A percentile compares a stretch with the other conserved stretches of the same genome.
Evolutionary conservation across 1,140 invertebrate species (phyloP).

Genomic region (Coptotermes formosanus): DNA sequence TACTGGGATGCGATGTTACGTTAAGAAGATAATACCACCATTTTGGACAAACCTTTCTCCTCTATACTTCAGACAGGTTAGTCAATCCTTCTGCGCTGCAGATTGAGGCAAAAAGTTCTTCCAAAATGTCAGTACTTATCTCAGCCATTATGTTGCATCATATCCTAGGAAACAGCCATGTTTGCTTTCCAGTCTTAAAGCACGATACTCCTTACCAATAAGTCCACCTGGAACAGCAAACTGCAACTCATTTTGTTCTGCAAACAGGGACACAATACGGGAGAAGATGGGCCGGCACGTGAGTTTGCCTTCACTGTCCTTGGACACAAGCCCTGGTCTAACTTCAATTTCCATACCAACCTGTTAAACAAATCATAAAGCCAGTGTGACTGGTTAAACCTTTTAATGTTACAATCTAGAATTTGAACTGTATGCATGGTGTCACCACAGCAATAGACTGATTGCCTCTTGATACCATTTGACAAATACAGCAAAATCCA

Average conservation of each 20-base stretch:
- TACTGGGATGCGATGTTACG: too few species aligned
- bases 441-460: background rate
- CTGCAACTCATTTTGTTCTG: constrained; percentile 98
- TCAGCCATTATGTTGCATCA: too few species aligned
- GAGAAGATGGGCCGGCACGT: constrained; percentile 97
- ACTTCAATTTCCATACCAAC: constrained; percentile 90
- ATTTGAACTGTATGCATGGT: background rate
- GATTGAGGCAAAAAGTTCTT: too few species aligned
- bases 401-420: background rate
- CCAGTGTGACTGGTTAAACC: constrained; percentile 24
- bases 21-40: too few species aligned
- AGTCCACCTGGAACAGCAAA: constrained; percentile 98
- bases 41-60: too few species aligned
- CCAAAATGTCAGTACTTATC: too few species aligned
- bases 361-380: constrained; percentile 43
- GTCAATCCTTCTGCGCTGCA: too few species aligned
- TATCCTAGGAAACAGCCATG: too few species aligned
- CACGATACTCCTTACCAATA: constrained; percentile 63
- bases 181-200: too few species aligned
- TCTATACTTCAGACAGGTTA: background rate
- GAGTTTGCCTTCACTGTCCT: constrained; percentile 92
- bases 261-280: constrained; percentile 95
- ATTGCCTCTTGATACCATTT: too few species aligned
- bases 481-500: too few species aligned
- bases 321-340: constrained; percentile 92